Conservation (phyloP, 92 coral and sea anemone genomes). For the Zoanthus gigantus region DNA sequence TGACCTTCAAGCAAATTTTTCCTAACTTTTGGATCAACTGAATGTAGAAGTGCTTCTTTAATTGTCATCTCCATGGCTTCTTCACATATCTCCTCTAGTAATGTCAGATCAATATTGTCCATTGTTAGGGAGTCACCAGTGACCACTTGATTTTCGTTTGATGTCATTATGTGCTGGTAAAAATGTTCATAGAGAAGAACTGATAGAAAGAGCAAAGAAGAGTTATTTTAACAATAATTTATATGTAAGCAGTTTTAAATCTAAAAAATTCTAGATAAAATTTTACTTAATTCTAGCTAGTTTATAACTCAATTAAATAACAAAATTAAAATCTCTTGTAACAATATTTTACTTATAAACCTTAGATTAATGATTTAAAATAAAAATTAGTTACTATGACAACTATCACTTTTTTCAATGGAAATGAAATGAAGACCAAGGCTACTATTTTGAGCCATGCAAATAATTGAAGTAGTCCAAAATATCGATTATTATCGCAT, state of each 20-base stretch:
- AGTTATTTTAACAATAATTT: background rate
- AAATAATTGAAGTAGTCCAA: too few species aligned
- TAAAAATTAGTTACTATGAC: too few species aligned
- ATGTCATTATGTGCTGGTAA: background rate
- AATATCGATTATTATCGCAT: too few species aligned
- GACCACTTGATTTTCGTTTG: background rate
- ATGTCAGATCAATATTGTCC: constrained; percentile 37
- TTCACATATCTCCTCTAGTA: constrained; percentile 83
- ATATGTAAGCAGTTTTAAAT: background rate
- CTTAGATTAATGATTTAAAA: too few species aligned
- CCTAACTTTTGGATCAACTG: constrained; percentile 81
- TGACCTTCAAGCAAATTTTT: constrained; percentile 75
- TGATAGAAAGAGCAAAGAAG: background rate
- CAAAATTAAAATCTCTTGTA: too few species aligned
- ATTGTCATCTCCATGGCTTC: constrained; percentile 93
- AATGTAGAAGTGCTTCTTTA: constrained; percentile 82
- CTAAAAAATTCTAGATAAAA: too few species aligned
- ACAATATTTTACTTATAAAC: too few species aligned
- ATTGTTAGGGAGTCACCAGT: background rate
- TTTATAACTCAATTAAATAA: too few species aligned
- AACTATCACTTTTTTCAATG: too few species aligned
- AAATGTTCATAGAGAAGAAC: background rate
- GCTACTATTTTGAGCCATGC: too few species aligned
- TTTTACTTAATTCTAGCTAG: too few species aligned
- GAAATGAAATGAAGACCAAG: too few species aligned